These are phyloP conservation scores for Cromileptes altivelis DNA, from an alignment of 2,113 vertebrate species.

Conservation along the genomic window DNA sequence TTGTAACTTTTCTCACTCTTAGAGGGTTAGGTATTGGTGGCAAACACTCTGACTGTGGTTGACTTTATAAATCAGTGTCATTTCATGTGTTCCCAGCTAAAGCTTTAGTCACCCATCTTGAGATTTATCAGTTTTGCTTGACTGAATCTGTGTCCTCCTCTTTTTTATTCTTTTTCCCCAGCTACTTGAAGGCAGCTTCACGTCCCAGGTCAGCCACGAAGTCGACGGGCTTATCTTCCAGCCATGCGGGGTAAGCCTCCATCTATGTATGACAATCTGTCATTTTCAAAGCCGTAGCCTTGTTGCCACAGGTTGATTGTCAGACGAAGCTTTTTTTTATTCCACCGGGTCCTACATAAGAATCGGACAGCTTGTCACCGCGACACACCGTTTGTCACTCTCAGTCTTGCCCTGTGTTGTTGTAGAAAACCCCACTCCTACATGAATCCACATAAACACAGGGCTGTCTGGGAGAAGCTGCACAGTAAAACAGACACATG, in stretches of 20 bases:
- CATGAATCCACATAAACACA: slow-evolving; percentile 45
- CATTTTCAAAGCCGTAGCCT: slow-evolving; percentile 37
- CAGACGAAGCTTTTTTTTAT: slow-evolving; percentile 17
- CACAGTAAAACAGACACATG: slow-evolving; percentile 33
- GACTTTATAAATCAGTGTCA: slow-evolving; percentile 44
- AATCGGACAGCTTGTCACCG: slow-evolving; percentile 56
- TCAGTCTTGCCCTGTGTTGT: slow-evolving; percentile 38
- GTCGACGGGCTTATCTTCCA: slow-evolving; percentile 99
- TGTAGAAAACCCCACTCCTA: slow-evolving; percentile 49
- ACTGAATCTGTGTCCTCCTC: slow-evolving; percentile 19
- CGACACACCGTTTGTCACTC: slow-evolving; percentile 51
- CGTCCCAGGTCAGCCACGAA: slow-evolving; percentile 98
- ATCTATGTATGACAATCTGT: slow-evolving; percentile 43
- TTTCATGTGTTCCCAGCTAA: slow-evolving; percentile 18
- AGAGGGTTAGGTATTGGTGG: slow-evolving; percentile 9
- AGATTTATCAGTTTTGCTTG: slow-evolving; percentile 28
- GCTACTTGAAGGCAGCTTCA: slow-evolving; percentile 98
- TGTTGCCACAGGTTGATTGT: slow-evolving; percentile 46
- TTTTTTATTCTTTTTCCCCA: slow-evolving; percentile 74
- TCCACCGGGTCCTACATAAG: slow-evolving; percentile 11
- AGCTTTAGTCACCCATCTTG: slow-evolving; percentile 20
- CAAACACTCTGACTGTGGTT: not conserved
- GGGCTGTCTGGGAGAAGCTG: slow-evolving; percentile 24
- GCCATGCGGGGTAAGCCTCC: slow-evolving; percentile 92
- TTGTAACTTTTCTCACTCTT: slow-evolving; percentile 11